These are phyloP conservation scores for Dolomedes plantarius DNA, from an alignment of 2,888 invertebrate species.

Conservation along the genomic window DNA sequence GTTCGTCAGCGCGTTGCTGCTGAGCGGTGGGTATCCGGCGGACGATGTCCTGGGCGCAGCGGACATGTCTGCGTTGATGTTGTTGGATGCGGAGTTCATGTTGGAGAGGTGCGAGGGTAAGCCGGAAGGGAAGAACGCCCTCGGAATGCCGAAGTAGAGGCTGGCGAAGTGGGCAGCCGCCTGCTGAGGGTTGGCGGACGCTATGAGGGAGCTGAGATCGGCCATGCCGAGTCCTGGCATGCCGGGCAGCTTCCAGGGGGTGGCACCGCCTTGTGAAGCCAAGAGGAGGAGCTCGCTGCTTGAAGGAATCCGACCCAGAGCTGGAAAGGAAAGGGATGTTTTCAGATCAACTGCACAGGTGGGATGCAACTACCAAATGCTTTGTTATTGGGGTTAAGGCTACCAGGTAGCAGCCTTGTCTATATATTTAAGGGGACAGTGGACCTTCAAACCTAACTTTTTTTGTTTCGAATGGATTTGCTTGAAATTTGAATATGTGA, in stretches of 20 bases:
- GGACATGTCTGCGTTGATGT: background rate
- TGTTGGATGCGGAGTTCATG: background rate
- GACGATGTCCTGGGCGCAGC: conserved; percentile 32
- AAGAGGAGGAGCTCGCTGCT: conserved; percentile 63
- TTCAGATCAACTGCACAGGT: too few species aligned
- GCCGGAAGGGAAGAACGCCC: conserved; percentile 60
- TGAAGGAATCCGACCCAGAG: conserved; percentile 67
- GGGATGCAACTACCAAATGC: too few species aligned
- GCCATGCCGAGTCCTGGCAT: conserved; percentile 54
- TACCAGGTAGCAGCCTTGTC: too few species aligned
- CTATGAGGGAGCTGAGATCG: conserved; percentile 57
- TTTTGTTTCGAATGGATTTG: too few species aligned
- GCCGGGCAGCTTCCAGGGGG: conserved; percentile 67
- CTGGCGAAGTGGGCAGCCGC: conserved; percentile 64
- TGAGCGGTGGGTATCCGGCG: conserved; percentile 1
- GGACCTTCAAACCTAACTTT: too few species aligned
- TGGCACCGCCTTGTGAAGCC: conserved; percentile 45
- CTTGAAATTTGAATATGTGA: too few species aligned
- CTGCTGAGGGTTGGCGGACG: conserved; percentile 51
- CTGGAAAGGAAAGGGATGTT: conserved; percentile 23
- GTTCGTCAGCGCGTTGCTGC: conserved; percentile 14
- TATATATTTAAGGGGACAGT: too few species aligned
- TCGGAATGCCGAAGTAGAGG: conserved; percentile 67
- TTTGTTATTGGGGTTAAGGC: too few species aligned
- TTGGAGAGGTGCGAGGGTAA: conserved; percentile 19